Conservation (phyloP, 2,888 invertebrate species). For the Archaeoteleia sp. region DNA sequence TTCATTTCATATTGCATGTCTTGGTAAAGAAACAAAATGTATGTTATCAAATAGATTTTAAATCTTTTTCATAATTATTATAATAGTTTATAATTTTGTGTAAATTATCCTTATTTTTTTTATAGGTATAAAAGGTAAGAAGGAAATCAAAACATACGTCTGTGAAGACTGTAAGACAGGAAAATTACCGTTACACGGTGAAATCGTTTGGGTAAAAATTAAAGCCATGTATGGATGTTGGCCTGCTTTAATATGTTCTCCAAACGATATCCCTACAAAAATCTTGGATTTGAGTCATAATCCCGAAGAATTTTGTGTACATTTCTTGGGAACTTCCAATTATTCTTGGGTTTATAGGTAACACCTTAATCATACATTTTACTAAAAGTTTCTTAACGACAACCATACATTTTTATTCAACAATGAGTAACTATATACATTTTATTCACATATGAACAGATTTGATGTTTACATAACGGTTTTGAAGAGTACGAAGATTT, state of each 20-base stretch:
- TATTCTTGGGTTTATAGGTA: conserved; percentile 30
- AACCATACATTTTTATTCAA: no score
- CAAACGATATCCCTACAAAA: conserved; percentile 22
- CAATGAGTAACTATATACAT: no score
- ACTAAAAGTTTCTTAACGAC: no score
- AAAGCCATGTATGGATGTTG: conserved; percentile 17
- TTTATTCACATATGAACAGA: no score
- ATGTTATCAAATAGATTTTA: neutral
- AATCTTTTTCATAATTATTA: neutral
- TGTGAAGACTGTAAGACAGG: conserved; percentile 38
- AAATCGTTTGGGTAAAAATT: conserved; percentile 39
- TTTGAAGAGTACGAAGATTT: no score
- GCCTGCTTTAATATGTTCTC: conserved; percentile 28
- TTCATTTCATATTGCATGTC: conserved; percentile 35
- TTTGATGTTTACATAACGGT: no score
- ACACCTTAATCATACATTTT: conserved; percentile 1
- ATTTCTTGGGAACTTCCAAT: conserved; percentile 28
- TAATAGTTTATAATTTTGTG: neutral
- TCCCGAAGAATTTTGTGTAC: conserved; percentile 29
- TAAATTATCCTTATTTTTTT: neutral
- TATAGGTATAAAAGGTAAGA: neutral
- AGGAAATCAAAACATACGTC: conserved; percentile 4
- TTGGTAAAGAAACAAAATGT: conserved; percentile 19
- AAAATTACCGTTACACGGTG: conserved; percentile 33
- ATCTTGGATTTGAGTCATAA: conserved; percentile 8